These are phyloP conservation scores for Psylliodes chrysocephalus DNA, from an alignment of 2,888 invertebrate genomes.

Conservation along the genomic window DNA sequence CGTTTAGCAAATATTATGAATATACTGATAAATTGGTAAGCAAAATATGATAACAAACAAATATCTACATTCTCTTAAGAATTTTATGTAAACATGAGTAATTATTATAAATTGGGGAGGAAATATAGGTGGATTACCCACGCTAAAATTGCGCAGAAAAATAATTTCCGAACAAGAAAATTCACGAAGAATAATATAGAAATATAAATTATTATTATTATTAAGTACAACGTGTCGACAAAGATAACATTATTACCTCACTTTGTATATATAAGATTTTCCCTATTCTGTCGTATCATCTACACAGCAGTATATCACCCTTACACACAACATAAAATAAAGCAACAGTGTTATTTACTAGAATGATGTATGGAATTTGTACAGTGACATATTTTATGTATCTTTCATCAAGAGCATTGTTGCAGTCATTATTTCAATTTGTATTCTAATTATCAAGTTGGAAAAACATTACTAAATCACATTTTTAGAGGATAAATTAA, in stretches of 20 bases:
- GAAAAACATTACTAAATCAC: too few species aligned
- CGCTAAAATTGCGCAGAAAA: too few species aligned
- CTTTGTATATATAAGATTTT: neutral
- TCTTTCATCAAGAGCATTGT: neutral
- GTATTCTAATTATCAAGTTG: too few species aligned
- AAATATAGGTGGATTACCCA: too few species aligned
- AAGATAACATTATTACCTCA: neutral
- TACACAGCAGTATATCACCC: constrained; percentile 28
- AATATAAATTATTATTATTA: neutral
- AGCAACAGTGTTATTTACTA: constrained; percentile 22
- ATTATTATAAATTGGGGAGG: too few species aligned
- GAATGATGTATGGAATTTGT: constrained; percentile 30
- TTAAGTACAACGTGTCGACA: neutral
- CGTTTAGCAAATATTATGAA: too few species aligned
- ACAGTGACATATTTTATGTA: neutral
- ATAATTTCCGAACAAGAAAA: too few species aligned
- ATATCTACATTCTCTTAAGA: too few species aligned
- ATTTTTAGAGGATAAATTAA: too few species aligned
- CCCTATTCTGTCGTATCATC: constrained; percentile 18
- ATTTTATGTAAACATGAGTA: too few species aligned
- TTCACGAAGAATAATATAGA: neutral
- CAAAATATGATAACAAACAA: too few species aligned
- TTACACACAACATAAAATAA: constrained; percentile 23
- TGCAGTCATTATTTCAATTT: neutral
- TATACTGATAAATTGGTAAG: too few species aligned